Conservation (phyloP, 1,140 invertebrate species). For the Tribolium madens region DNA sequence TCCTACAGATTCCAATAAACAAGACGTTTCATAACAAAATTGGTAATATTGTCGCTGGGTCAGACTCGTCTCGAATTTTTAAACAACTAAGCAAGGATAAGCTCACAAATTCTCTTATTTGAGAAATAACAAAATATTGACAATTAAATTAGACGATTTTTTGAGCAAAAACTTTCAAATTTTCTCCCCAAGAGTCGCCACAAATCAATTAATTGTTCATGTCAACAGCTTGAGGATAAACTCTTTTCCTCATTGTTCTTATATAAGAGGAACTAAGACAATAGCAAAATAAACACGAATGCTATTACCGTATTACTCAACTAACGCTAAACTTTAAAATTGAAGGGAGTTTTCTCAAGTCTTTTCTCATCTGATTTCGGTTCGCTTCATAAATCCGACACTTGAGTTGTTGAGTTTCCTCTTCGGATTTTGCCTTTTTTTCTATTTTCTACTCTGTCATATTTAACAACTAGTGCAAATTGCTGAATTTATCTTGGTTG, state of each 20-base stretch:
- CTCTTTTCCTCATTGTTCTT: neutral
- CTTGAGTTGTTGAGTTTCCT: neutral
- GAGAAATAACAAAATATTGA: neutral
- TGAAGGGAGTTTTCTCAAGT: no score
- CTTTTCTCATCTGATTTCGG: neutral
- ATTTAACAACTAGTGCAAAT: neutral
- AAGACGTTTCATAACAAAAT: slow-evolving; percentile 21
- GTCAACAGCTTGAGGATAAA: slow-evolving; percentile 8
- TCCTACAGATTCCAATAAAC: slow-evolving; percentile 26
- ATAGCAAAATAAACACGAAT: slow-evolving; percentile 3
- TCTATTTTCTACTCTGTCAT: neutral
- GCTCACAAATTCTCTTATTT: neutral
- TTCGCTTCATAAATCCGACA: neutral
- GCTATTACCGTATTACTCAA: neutral
- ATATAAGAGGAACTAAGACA: neutral
- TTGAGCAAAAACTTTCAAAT: slow-evolving; percentile 31
- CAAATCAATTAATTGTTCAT: neutral
- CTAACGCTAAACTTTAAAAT: neutral
- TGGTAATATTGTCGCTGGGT: slow-evolving; percentile 11
- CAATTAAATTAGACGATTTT: no score
- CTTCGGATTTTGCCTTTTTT: neutral
- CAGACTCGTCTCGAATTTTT: neutral
- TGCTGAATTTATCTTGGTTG: no score
- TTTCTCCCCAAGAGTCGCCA: slow-evolving; percentile 31
- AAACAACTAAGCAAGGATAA: neutral